Conservation (phyloP, 2,888 invertebrate genomes). For the Drosophila atroscutellata region DNA sequence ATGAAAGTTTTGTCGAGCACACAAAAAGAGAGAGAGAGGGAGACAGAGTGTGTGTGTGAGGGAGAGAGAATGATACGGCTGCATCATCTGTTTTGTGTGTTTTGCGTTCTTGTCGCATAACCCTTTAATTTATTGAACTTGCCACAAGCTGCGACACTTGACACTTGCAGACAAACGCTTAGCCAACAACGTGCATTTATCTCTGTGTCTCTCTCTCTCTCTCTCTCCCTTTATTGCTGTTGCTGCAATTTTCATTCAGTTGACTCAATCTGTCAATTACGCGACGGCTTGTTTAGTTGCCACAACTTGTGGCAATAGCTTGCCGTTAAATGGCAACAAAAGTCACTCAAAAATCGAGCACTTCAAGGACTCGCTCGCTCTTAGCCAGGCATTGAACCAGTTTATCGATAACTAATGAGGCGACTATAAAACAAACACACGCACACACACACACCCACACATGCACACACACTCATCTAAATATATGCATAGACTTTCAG, state of each 20-base stretch:
- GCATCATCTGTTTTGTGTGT: conserved; percentile 17
- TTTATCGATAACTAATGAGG: conserved; percentile 77
- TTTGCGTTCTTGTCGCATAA: conserved; percentile 30
- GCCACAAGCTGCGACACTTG: conserved; percentile 42
- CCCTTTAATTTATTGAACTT: conserved; percentile 53
- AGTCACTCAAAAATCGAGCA: conserved; percentile 42
- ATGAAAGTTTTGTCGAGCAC: neutral
- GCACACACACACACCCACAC: conserved; percentile 10
- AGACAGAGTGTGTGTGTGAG: neutral
- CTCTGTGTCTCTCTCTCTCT: conserved; percentile 17
- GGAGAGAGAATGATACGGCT: neutral
- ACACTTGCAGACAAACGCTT: conserved; percentile 24
- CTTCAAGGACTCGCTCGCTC: conserved; percentile 20
- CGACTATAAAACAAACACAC: conserved; percentile 60
- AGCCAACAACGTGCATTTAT: conserved; percentile 34
- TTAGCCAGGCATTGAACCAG: conserved; percentile 60
- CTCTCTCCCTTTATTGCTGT: neutral
- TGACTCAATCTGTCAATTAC: neutral
- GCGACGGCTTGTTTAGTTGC: conserved; percentile 13
- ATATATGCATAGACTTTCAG: conserved; percentile 32
- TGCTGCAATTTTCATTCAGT: neutral
- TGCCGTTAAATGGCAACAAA: conserved; percentile 29
- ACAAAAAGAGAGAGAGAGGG: neutral
- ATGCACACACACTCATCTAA: conserved; percentile 12
- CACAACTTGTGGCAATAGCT: conserved; percentile 39